These are phyloP conservation scores for Psittacula echo DNA, from an alignment of 2,797 vertebrate genomes.

Conservation along the genomic window DNA sequence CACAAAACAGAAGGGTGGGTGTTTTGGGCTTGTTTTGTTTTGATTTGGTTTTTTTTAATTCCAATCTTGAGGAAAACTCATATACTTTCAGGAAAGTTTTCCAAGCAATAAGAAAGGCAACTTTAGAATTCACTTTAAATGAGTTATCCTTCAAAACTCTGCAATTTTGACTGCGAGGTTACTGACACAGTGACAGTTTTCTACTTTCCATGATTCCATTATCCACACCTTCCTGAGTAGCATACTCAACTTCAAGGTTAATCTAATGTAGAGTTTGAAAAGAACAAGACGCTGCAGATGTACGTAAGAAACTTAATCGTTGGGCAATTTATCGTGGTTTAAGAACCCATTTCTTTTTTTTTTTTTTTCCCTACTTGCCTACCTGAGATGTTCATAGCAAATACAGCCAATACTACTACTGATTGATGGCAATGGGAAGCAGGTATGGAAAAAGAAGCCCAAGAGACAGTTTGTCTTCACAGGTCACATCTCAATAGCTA, in stretches of 20 bases:
- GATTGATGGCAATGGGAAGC: constrained; percentile 38
- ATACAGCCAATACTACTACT: constrained; percentile 19
- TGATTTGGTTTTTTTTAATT: neutral
- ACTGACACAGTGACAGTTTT: neutral
- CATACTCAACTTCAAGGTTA: constrained; percentile 57
- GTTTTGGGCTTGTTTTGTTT: fast-evolving
- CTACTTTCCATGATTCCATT: constrained; percentile 29
- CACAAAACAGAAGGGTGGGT: neutral
- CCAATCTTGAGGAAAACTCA: neutral
- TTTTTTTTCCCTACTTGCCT: neutral
- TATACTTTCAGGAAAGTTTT: neutral
- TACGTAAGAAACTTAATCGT: constrained; percentile 64
- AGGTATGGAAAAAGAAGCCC: neutral
- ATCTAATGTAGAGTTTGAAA: constrained; percentile 55
- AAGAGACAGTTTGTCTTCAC: constrained; percentile 31
- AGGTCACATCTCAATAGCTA: constrained; percentile 46
- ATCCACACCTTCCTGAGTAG: constrained; percentile 37
- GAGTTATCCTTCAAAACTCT: constrained; percentile 27
- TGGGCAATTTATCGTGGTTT: neutral
- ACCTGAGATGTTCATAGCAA: constrained; percentile 41
- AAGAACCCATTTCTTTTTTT: neutral
- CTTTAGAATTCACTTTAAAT: neutral
- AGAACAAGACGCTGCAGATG: constrained; percentile 59
- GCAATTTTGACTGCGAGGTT: neutral
- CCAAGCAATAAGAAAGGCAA: neutral